Evolutionary conservation across 37 sponge, comb jelly and placozoan species (phyloP).

Genomic region (Eunapius fragilis): DNA sequence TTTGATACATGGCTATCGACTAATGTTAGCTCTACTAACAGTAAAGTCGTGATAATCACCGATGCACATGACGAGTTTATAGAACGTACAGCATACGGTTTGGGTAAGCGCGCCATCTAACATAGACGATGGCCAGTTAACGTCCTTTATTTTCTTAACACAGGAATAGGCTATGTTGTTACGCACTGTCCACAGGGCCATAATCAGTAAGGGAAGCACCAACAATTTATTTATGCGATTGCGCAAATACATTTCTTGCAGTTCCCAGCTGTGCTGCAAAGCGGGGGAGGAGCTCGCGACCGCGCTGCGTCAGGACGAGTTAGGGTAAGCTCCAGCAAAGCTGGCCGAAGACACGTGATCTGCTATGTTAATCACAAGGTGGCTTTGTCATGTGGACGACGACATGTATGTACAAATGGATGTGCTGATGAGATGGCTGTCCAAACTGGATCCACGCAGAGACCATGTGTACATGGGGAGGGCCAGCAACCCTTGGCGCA

Average conservation of each 20-base stretch:
- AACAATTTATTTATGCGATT: background rate
- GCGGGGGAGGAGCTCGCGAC: slow-evolving; percentile 39
- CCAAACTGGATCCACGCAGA: slow-evolving; percentile 36
- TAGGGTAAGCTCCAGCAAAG: slow-evolving; percentile 16
- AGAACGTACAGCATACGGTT: background rate
- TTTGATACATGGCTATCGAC: slow-evolving; percentile 56
- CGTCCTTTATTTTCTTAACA: background rate
- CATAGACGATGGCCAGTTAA: background rate
- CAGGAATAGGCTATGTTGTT: background rate
- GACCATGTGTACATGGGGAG: slow-evolving; percentile 58
- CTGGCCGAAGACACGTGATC: background rate
- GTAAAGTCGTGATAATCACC: slow-evolving; percentile 39
- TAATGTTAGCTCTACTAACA: slow-evolving; percentile 8
- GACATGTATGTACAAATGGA: slow-evolving; percentile 55
- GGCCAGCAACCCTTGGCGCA: slow-evolving; percentile 27
- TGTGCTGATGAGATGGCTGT: slow-evolving; percentile 15
- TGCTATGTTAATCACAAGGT: slow-evolving; percentile 8
- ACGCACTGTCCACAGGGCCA: background rate
- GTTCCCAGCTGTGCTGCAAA: slow-evolving; percentile 53
- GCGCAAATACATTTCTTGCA: background rate
- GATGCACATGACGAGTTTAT: slow-evolving; percentile 23
- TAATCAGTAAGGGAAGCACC: background rate
- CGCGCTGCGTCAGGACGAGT: slow-evolving; percentile 14
- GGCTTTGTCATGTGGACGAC: slow-evolving; percentile 66
- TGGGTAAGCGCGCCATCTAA: background rate